Base-by-base conservation (phyloP, 2,113 vertebrate species). In the Hippocampus zosterae region DNA sequence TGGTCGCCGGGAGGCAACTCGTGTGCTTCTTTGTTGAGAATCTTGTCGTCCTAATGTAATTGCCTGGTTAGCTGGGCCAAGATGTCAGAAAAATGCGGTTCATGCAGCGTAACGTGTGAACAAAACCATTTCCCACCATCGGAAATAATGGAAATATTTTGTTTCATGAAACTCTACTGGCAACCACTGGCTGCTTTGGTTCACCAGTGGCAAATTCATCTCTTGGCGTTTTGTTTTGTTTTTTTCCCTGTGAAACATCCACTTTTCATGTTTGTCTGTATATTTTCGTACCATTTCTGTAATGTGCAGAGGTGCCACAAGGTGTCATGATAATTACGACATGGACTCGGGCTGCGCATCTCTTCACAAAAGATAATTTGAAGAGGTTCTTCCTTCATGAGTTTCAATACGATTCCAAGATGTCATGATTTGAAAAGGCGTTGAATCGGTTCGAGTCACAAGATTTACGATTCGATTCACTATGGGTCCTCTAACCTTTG, bases 1-100 rank as follows among this genome's bases (percentile, higher is more conserved):
- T 50, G 55, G 25, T 50, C 78, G 50, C 61, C 52, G 76, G 46
- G 66, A 55, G n/a, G 68, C 67, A 46, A 66, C 69, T 65, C 72
- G 62, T 48, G 64, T 44, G 61, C 65, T 44, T 69, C 73, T 70
- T 70, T 72, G 70, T 73, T 65, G 64, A 76, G 72, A 63, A 12
- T 60, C 15, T 33, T 33, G 27, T 46, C 41, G 25, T 25, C 41
- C 9, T 7, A 7, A 25, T 25, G n/a, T 27, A 8, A 13, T 65
- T 65, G 33, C 18, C 18, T 6, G 23, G 3, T 65, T 65, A 19
- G 33, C 18, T 6, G 23, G 3, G 21, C 41, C 13, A 16, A 29
- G 5, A 33, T 60, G 57, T 16, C 57, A 19, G 27, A 18, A 60
- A 29, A 59, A 25, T 8, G n/a, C 5, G 53, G 53, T 56, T 56